Base-by-base conservation (phyloP, 1,140 invertebrate species). In the Caerostris extrusa region DNA sequence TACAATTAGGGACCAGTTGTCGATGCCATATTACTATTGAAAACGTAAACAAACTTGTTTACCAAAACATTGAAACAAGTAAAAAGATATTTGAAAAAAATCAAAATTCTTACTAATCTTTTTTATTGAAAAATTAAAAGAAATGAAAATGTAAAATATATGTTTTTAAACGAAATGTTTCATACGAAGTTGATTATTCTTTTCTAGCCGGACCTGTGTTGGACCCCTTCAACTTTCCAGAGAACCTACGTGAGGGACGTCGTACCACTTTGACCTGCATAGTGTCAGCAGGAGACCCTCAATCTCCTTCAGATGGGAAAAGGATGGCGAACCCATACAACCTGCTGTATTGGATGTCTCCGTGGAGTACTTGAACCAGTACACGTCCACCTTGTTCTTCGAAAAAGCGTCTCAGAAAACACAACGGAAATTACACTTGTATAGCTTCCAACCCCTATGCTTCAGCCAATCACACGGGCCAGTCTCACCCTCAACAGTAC, bases 191-290 rank as follows among this genome's bases (percentile, higher is more conserved):
- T 34, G 34, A 34, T 34, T 34, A 34, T 34, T 34, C 34, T 71
- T 90, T 88, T 86, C 83, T 95, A 98, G 97, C 97, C 95, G 96
- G 97, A 8, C 98, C 98, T 50, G 96, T 97, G n/a, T 97, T 98
- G 95, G 97, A 97, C 57, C 96, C 97, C 57, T 97, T 97, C 82
- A 97, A 97, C 60, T 97, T 97, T 95, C 97, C 97, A 94, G 95
- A 97, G 95, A 97, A 96, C 92, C 96, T 97, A 19, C 96, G 96
- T 94, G 95, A 97, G 93, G 98, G 98, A 5, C 96, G 97, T 61
- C 96, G 97, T 82, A 97, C 97, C 5, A 96, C 96, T 58, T 96
- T 99, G 82, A 96, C 96, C 50, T 96, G 96, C 94, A 95, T 95
- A 7, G 96, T 96, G 55, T 96, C 95, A 86, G 96, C 95, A 77